Evolutionary conservation across 1,140 invertebrate species (phyloP).

Genomic region (Pseudomyrmex gracilis): DNA sequence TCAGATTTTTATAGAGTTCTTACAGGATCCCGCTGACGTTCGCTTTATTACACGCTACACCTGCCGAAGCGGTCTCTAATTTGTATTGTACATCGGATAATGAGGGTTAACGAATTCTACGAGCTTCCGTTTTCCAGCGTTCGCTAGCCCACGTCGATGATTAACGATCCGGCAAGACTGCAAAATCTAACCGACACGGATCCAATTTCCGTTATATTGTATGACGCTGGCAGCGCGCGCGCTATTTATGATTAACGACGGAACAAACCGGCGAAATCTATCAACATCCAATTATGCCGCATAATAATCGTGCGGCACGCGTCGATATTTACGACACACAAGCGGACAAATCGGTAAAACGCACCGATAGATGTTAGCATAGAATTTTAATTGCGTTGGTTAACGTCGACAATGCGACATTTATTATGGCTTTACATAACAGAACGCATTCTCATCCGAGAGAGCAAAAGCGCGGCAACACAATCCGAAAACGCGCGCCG

Average conservation of each 20-base stretch:
- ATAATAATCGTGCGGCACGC: constrained; percentile 46
- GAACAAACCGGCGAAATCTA: constrained; percentile 41
- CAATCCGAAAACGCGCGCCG: constrained; percentile 41
- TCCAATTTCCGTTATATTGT: constrained; percentile 62
- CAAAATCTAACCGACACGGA: constrained; percentile 56
- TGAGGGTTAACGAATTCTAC: constrained; percentile 64
- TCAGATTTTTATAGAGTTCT: constrained; percentile 66
- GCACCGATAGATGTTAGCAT: constrained; percentile 1
- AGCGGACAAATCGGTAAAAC: constrained; percentile 47
- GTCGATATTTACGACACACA: constrained; percentile 47
- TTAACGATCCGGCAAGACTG: constrained; percentile 56
- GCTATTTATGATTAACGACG: constrained; percentile 55
- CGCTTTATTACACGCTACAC: constrained; percentile 19
- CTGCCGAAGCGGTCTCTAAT: not conserved
- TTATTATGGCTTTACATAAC: constrained; percentile 14
- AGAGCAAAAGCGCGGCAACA: not conserved
- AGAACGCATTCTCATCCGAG: constrained; percentile 25
- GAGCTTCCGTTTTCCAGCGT: constrained; percentile 29
- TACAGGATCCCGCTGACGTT: not conserved
- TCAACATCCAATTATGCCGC: constrained; percentile 56
- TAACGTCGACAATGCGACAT: constrained; percentile 46
- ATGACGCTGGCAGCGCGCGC: constrained; percentile 17
- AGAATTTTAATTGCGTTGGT: constrained; percentile 45
- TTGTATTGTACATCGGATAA: constrained; percentile 41
- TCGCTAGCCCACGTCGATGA: constrained; percentile 44